These are phyloP conservation scores for Athalia rosae DNA, from an alignment of 2,888 invertebrate species.

Conservation along the genomic window DNA sequence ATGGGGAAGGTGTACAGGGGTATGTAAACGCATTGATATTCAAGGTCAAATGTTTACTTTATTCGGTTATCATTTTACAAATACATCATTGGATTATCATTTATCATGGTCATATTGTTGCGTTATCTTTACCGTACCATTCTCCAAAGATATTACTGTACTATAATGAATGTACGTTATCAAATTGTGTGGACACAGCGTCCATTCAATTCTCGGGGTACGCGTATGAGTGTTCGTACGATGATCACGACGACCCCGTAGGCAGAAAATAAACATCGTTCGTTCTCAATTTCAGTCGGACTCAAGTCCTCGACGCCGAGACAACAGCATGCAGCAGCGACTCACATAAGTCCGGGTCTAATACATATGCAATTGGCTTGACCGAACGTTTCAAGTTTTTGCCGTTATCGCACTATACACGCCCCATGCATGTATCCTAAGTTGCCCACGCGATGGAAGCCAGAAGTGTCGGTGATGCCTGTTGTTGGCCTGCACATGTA, in stretches of 20 bases:
- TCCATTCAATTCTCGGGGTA: constrained; percentile 8
- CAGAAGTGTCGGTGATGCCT: constrained; percentile 34
- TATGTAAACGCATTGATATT: constrained; percentile 1
- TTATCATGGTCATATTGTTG: constrained; percentile 37
- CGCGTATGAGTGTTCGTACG: background rate
- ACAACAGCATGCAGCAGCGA: background rate
- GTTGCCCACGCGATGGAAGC: constrained; percentile 3
- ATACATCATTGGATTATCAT: constrained; percentile 35
- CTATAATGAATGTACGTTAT: constrained; percentile 39
- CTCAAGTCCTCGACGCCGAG: constrained; percentile 1
- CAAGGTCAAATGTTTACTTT: constrained; percentile 38
- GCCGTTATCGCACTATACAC: constrained; percentile 28
- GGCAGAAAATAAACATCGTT: constrained; percentile 16
- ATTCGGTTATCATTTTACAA: constrained; percentile 27
- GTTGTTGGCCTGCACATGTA: constrained; percentile 9
- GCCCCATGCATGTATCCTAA: constrained; percentile 3
- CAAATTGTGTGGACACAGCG: constrained; percentile 12
- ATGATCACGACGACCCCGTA: background rate
- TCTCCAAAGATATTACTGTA: constrained; percentile 23
- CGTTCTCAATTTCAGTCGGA: background rate
- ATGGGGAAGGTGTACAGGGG: constrained; percentile 22
- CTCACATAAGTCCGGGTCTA: background rate
- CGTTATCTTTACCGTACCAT: constrained; percentile 26
- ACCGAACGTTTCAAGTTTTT: constrained; percentile 26
- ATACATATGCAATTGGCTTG: constrained; percentile 12